Evolutionary conservation across 2,797 vertebrate genomes (phyloP).

Genomic region (Premnoplex brunnescens): DNA sequence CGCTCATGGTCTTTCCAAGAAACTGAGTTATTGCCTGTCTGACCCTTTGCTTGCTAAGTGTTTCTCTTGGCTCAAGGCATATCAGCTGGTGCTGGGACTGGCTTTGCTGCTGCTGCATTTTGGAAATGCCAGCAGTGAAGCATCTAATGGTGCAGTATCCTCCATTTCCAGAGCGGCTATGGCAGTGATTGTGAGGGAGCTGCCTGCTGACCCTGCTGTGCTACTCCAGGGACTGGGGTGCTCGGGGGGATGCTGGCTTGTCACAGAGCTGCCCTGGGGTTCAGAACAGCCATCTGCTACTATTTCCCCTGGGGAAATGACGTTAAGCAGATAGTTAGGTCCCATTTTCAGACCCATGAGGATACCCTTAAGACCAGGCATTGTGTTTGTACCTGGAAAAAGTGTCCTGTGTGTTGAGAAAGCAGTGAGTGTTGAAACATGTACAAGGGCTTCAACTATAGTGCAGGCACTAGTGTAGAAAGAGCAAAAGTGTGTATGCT

Average conservation of each 20-base stretch:
- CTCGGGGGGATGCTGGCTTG: neutral
- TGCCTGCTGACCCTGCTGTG: neutral
- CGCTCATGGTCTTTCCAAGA: neutral
- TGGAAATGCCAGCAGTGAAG: neutral
- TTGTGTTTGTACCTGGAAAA: neutral
- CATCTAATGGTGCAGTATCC: neutral
- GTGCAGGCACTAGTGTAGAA: neutral
- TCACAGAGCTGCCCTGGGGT: neutral
- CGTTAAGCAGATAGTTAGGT: neutral
- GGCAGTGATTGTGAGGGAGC: neutral
- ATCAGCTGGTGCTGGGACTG: neutral
- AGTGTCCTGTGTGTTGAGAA: neutral
- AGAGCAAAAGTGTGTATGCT: neutral
- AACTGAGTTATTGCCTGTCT: neutral
- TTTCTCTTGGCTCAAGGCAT: neutral
- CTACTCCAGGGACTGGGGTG: neutral
- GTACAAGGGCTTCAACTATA: neutral
- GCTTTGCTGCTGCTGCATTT: neutral
- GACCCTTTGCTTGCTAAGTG: neutral
- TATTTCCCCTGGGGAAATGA: neutral
- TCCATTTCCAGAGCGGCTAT: accelerated
- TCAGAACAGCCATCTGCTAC: neutral
- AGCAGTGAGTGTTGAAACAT: neutral
- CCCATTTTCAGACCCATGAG: neutral
- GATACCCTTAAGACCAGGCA: neutral